These are phyloP conservation scores for Chloroceryle aenea DNA, from an alignment of 2,113 vertebrate genomes.

Conservation along the genomic window DNA sequence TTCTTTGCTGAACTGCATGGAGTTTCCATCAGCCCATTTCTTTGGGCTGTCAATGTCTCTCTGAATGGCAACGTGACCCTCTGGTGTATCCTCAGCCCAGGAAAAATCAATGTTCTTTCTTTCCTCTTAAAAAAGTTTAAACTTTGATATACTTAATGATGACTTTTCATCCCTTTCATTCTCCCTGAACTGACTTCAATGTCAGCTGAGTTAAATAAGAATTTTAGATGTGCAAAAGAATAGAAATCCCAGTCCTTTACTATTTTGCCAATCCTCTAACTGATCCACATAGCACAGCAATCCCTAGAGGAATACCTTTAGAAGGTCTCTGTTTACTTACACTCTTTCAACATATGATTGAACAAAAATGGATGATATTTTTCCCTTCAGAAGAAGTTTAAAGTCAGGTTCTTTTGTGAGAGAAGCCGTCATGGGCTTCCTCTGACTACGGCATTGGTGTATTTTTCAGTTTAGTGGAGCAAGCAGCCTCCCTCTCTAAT, in stretches of 20 bases:
- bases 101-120: background rate
- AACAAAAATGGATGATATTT: conserved; percentile 6
- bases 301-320: conserved; percentile 30
- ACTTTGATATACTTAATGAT: conserved; percentile 7
- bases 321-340: conserved; percentile 42
- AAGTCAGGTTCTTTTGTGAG: background rate
- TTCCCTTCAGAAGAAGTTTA: conserved; percentile 6
- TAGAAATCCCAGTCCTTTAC: background rate
- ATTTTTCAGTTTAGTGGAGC: conserved; percentile 28
- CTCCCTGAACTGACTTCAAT: conserved; percentile 8
- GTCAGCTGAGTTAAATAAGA: conserved; percentile 32
- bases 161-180: conserved; percentile 22
- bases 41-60: background rate
- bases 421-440: background rate
- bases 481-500: background rate
- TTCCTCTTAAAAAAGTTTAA: background rate
- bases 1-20: background rate
- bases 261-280: background rate
- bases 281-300: background rate
- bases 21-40: background rate
- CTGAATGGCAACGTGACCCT: background rate
- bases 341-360: conserved; percentile 10
- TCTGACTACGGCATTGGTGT: background rate
- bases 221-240: conserved; percentile 3
- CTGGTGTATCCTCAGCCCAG: background rate